A percentile compares a stretch with the other conserved stretches of the same genome.
Evolutionary conservation across 2,797 vertebrate species (phyloP).

Genomic region (Coranthus polyacanthus): DNA sequence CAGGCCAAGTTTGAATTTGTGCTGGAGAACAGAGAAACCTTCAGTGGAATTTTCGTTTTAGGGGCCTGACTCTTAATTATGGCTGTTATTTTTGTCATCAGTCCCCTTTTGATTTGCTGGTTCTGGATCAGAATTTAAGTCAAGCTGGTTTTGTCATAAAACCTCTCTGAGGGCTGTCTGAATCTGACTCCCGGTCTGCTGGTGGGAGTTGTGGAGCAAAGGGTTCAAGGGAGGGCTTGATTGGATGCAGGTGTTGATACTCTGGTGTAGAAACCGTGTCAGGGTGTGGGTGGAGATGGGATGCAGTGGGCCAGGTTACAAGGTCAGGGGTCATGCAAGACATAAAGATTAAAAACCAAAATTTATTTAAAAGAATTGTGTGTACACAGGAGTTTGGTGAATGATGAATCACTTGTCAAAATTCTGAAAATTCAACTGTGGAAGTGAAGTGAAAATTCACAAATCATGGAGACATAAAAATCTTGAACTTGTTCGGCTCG

Average conservation of each 20-base stretch:
- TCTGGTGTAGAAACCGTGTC: slow-evolving; percentile 56
- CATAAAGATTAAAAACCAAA: slow-evolving; percentile 15
- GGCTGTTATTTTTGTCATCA: slow-evolving; percentile 72
- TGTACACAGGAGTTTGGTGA: background rate
- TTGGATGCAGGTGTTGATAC: slow-evolving; percentile 73
- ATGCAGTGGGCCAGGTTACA: slow-evolving; percentile 36
- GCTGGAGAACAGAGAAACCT: slow-evolving; percentile 44
- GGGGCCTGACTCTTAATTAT: slow-evolving; percentile 56
- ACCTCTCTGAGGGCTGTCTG: slow-evolving; percentile 49
- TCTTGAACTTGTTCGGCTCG: background rate
- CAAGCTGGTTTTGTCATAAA: slow-evolving; percentile 68
- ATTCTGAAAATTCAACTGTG: slow-evolving; percentile 3
- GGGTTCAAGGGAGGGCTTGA: slow-evolving; percentile 66
- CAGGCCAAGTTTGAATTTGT: slow-evolving; percentile 55
- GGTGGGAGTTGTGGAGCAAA: slow-evolving; percentile 66
- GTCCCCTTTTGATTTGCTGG: slow-evolving; percentile 68
- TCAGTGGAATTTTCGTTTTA: slow-evolving; percentile 44
- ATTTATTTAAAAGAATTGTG: slow-evolving; percentile 24
- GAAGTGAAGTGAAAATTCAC: slow-evolving; percentile 25
- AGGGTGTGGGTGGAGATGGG: slow-evolving; percentile 52
- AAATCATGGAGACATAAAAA: background rate
- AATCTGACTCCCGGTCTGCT: slow-evolving; percentile 61
- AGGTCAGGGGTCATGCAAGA: slow-evolving; percentile 25
- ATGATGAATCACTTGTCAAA: slow-evolving; percentile 2
- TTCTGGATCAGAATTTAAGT: slow-evolving; percentile 67